Evolutionary conservation across 1,140 invertebrate species (phyloP).

Genomic region (Lordiphosa collinella): DNA sequence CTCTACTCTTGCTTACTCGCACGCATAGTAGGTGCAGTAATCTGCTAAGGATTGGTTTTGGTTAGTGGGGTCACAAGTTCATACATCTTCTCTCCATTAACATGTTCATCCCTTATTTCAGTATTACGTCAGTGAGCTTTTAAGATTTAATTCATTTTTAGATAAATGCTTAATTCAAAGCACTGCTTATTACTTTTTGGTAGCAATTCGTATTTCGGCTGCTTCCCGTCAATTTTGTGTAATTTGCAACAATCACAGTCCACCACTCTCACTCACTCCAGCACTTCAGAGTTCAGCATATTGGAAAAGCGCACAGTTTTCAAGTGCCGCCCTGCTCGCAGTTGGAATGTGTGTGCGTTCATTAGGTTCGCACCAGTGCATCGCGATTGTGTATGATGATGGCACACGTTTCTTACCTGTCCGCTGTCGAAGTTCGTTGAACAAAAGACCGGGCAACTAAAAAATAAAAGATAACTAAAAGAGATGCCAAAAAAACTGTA

Average conservation of each 20-base stretch:
- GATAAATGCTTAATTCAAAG: not conserved
- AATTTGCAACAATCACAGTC: constrained; percentile 11
- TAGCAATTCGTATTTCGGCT: constrained; percentile 1
- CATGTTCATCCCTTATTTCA: no score
- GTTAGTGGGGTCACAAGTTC: no score
- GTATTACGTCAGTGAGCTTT: no score
- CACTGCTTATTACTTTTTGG: not conserved
- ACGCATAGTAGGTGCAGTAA: no score
- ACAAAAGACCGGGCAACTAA: constrained; percentile 23
- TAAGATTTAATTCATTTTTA: no score
- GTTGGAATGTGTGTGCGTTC: constrained; percentile 6
- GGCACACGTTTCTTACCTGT: constrained; percentile 46
- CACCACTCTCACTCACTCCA: constrained; percentile 4
- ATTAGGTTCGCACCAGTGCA: constrained; percentile 55
- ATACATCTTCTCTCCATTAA: no score
- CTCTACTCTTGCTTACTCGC: no score
- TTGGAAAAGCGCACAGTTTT: constrained; percentile 62
- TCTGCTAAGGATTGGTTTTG: no score
- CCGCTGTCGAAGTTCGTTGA: constrained; percentile 14
- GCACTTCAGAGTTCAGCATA: constrained; percentile 43
- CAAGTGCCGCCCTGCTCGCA: constrained; percentile 25
- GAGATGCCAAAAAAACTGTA: constrained; percentile 33
- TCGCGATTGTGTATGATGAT: constrained; percentile 17
- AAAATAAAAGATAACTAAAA: constrained; percentile 34
- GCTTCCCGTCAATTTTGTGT: constrained; percentile 7